Percentiles rank a stretch among this genome's conserved stretches.
Conservation (phyloP, 2,888 invertebrate species). For the Abscondita cerata region DNA sequence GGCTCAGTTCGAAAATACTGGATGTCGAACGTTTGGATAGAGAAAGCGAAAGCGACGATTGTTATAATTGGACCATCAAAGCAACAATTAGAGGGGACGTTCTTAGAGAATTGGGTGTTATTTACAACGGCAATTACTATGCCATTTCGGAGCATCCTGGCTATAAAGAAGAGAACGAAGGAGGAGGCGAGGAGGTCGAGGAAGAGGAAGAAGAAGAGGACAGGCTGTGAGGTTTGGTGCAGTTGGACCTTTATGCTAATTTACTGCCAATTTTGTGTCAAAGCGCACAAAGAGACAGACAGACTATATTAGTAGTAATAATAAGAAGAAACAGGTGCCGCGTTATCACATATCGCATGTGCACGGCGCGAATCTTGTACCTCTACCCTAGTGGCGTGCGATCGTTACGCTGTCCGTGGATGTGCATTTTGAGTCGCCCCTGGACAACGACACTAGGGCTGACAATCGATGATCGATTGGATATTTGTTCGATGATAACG, state of each 20-base stretch:
- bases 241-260: constrained; percentile 34
- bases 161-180: constrained; percentile 89
- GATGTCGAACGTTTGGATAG: constrained; percentile 92
- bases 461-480: constrained; percentile 49
- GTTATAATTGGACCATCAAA: constrained; percentile 96
- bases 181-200: constrained; percentile 82
- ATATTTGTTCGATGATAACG: constrained; percentile 35
- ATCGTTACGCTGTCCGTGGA: constrained; percentile 42
- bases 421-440: constrained; percentile 34
- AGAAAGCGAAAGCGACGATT: constrained; percentile 91
- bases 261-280: constrained; percentile 41
- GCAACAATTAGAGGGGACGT: constrained; percentile 93
- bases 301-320: constrained; percentile 46
- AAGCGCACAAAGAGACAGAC: constrained; percentile 44
- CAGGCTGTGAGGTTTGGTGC: constrained; percentile 54
- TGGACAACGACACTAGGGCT: constrained; percentile 43
- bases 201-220: constrained; percentile 83
- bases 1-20: constrained; percentile 90
- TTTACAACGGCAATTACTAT: constrained; percentile 95
- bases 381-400: constrained; percentile 39
- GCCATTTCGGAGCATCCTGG: constrained; percentile 95
- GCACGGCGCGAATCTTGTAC: constrained; percentile 43
- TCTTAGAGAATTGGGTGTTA: constrained; percentile 88
- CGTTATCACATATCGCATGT: constrained; percentile 56
- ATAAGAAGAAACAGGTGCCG: constrained; percentile 45